A percentile compares a stretch with the other conserved stretches of the same genome.
Evolutionary conservation across 1,140 invertebrate genomes (phyloP).

Genomic region (Choristoneura fumiferana): DNA sequence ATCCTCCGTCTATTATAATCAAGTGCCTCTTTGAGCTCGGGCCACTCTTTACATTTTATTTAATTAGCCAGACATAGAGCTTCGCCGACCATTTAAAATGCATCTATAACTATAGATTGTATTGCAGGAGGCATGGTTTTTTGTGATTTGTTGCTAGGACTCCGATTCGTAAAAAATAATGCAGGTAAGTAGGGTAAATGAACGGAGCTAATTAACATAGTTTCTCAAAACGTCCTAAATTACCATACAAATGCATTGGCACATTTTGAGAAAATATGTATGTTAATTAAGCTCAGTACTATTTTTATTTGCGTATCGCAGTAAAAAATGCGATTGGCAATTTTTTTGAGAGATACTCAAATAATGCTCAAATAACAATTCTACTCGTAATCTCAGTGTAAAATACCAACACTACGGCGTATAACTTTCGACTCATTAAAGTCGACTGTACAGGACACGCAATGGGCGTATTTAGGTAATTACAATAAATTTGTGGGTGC

Average conservation of each 20-base stretch:
- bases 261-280: too few species aligned
- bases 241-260: background rate
- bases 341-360: background rate
- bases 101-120: too few species aligned
- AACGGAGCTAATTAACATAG: too few species aligned
- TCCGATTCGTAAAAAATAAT: constrained; percentile 20
- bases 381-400: too few species aligned
- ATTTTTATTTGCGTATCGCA: background rate
- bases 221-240: background rate
- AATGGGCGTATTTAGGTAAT: constrained; percentile 45
- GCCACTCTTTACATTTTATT: constrained; percentile 22
- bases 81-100: background rate
- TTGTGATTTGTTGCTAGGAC: background rate
- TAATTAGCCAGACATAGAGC: background rate
- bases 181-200: too few species aligned
- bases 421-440: background rate
- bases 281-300: background rate
- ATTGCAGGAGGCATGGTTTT: background rate
- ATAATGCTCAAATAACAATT: too few species aligned
- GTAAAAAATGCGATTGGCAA: background rate
- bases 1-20: constrained; percentile 30
- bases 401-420: too few species aligned
- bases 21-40: constrained; percentile 21
- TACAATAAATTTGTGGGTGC: constrained; percentile 46
- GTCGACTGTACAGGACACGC: constrained; percentile 28